These are phyloP conservation scores for Cirrhinus mrigala DNA, from an alignment of 2,797 vertebrate genomes.

Conservation along the genomic window DNA sequence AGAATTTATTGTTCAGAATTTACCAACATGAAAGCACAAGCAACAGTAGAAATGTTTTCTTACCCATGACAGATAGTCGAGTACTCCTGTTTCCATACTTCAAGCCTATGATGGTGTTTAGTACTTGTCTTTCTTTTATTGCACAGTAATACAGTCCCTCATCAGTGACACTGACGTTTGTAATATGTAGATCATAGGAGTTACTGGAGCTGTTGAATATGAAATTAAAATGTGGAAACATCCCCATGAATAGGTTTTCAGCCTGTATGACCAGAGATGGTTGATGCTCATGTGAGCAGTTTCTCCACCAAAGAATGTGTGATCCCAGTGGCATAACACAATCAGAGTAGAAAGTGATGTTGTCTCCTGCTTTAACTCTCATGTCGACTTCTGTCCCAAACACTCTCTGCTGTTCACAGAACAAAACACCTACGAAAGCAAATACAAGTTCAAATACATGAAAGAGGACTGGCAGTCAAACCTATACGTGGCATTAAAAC, in stretches of 20 bases:
- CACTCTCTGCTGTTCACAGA: constrained; percentile 30
- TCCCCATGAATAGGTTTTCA: rapidly evolving
- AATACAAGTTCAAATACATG: neutral
- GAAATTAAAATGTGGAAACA: neutral
- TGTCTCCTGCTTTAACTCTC: constrained; percentile 52
- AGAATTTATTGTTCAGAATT: no score
- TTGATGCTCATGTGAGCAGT: constrained; percentile 49
- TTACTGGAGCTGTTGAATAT: neutral
- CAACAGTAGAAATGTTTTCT: constrained; percentile 10
- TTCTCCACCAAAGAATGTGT: constrained; percentile 44
- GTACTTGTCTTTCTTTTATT: rapidly evolving
- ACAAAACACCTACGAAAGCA: constrained; percentile 45
- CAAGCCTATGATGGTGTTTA: rapidly evolving
- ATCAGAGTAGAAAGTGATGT: constrained; percentile 44
- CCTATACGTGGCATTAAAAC: neutral
- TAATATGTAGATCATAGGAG: constrained; percentile 41
- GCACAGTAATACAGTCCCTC: constrained; percentile 58
- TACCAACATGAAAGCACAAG: no score
- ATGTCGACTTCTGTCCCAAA: constrained; percentile 39
- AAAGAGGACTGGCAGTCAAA: neutral
- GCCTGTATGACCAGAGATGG: neutral
- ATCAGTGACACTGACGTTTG: constrained; percentile 43
- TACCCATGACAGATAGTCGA: constrained; percentile 27
- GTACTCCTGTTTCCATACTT: constrained; percentile 4
- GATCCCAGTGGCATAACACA: neutral